Evolutionary conservation across 2,888 invertebrate species (phyloP).

Genomic region (Stegana nigrithorax): DNA sequence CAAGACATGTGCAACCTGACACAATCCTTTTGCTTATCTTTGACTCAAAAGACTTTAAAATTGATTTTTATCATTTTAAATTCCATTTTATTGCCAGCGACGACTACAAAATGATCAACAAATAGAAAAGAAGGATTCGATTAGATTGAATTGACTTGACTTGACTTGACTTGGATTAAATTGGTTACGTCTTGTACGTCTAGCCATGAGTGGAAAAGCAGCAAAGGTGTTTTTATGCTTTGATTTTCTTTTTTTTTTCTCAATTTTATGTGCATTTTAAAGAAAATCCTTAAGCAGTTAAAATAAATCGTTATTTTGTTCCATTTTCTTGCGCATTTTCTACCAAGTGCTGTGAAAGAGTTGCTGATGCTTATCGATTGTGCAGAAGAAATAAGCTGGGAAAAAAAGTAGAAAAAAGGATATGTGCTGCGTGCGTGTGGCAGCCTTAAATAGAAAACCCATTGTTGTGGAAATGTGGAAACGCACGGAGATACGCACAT

Average conservation of each 20-base stretch:
- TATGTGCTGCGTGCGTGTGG: background rate
- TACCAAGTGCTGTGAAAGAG: slow-evolving; percentile 17
- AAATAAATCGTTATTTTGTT: slow-evolving; percentile 51
- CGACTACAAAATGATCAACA: slow-evolving; percentile 38
- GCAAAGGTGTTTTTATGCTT: slow-evolving; percentile 13
- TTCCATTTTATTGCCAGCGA: slow-evolving; percentile 51
- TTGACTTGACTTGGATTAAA: background rate
- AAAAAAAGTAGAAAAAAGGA: background rate
- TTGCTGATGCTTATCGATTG: slow-evolving; percentile 33
- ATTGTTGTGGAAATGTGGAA: background rate
- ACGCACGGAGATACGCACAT: no score
- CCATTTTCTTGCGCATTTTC: slow-evolving; percentile 20
- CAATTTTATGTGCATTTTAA: background rate
- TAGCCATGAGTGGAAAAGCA: slow-evolving; percentile 19
- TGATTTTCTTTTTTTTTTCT: slow-evolving; percentile 1
- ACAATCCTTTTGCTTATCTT: background rate
- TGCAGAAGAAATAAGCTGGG: background rate
- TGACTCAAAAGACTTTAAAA: slow-evolving; percentile 39
- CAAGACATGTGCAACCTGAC: background rate
- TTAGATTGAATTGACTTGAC: background rate
- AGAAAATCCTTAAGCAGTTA: slow-evolving; percentile 36
- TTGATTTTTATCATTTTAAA: slow-evolving; percentile 56
- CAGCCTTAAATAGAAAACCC: no score
- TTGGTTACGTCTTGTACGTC: no score
- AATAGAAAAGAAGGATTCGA: slow-evolving; percentile 20